phyloP scores from a whole-genome alignment of 2,888 invertebrate species.

The Beris morrisii region DNA sequence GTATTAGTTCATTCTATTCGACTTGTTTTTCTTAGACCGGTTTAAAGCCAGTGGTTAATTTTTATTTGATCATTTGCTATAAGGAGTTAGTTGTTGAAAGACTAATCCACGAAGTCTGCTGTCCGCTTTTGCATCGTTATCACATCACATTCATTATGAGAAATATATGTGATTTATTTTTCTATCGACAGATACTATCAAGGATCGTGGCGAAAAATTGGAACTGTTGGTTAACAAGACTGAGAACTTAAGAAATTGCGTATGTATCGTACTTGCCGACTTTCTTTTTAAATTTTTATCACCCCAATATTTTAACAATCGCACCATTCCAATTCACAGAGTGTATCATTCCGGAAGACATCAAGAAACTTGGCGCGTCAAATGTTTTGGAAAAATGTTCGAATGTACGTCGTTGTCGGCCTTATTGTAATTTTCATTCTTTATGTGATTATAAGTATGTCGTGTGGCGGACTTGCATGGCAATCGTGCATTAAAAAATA shows the following conservation, averaged over 20 bases:
- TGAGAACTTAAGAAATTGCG: slow-evolving; percentile 83
- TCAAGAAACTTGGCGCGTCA: slow-evolving; percentile 84
- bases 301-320: neutral
- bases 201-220: slow-evolving; percentile 86
- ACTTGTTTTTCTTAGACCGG: no score
- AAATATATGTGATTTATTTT: no score
- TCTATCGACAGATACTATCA: slow-evolving; percentile 72
- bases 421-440: slow-evolving; percentile 69
- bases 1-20: no score
- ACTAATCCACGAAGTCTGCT: no score
- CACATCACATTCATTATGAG: no score
- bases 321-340: slow-evolving; percentile 60
- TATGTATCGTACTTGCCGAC: slow-evolving; percentile 61
- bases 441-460: slow-evolving; percentile 84
- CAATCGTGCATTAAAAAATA: slow-evolving; percentile 64
- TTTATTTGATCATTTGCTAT: no score
- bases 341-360: slow-evolving; percentile 82
- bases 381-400: slow-evolving; percentile 93
- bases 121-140: no score
- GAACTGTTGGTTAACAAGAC: slow-evolving; percentile 91
- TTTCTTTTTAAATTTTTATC: slow-evolving; percentile 10
- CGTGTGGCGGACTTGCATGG: slow-evolving; percentile 85
- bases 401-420: slow-evolving; percentile 75
- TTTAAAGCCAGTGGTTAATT: no score
- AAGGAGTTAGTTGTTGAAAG: no score